Percentiles rank a stretch among this genome's conserved stretches.
Conservation (phyloP, 1,140 invertebrate species). For the Bombus confusus region DNA sequence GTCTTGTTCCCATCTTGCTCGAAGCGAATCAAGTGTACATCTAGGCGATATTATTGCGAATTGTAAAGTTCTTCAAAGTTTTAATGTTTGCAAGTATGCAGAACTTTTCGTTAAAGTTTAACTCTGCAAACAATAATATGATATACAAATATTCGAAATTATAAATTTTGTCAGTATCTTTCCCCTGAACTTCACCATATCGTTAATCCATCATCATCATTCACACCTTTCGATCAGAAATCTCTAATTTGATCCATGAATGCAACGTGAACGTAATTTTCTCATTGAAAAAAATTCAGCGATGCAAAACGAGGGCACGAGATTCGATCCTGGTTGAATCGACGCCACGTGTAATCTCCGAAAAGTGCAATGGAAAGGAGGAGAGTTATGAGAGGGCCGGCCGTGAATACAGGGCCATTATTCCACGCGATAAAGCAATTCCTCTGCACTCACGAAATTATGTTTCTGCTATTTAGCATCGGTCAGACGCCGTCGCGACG, state of each 20-base stretch:
- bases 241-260: not conserved
- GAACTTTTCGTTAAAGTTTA: too few relatives aligned
- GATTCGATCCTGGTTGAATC: conserved; percentile 19
- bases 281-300: not conserved
- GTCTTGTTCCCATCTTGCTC: not conserved
- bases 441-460: conserved; percentile 75
- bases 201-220: not conserved
- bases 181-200: too few relatives aligned
- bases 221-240: not conserved
- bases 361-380: conserved; percentile 69
- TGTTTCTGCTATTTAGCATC: conserved; percentile 79
- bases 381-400: conserved; percentile 75
- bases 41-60: too few relatives aligned
- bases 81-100: too few relatives aligned
- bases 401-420: conserved; percentile 78
- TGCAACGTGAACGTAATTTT: not conserved
- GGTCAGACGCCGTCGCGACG: conserved; percentile 43
- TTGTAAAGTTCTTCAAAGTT: too few relatives aligned
- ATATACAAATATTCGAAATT: too few relatives aligned
- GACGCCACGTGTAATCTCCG: conserved; percentile 71
- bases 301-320: conserved; percentile 43
- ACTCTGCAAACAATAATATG: too few relatives aligned
- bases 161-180: too few relatives aligned
- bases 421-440: conserved; percentile 81
- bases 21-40: not conserved